Base-by-base conservation (phyloP, 2,113 vertebrate species). In the Sterna hirundo region DNA sequence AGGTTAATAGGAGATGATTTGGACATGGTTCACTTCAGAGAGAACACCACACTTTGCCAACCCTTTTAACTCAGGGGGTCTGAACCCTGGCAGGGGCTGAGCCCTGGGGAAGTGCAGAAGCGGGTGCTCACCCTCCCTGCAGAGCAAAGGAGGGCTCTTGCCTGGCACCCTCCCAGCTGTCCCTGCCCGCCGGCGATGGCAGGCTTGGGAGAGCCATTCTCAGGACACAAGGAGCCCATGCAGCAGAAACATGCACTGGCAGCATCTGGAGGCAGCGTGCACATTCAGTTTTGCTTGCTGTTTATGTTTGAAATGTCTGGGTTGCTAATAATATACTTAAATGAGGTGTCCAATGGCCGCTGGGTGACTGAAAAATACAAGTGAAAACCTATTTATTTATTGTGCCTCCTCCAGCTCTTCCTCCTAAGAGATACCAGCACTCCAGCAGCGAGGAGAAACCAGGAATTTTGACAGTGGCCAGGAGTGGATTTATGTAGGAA, bases 191-290 rank as follows among this genome's bases (percentile, higher is more conserved):
- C 1, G 15, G 57, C 1, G 2, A 54, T 9, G 38, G 34, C 9
- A 3, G 42, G 38, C 40, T 44, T 32, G 23, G 36, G 64, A 86
- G 60, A 87, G 15, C 30, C 2, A 0, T 38, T 84, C 36, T 58
- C 5, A 6, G 87, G 68, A 70, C 9, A 3, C 29, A 16, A 2
- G 0, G 57, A 82, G 30, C 62, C 75, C 66, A 36, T 0, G 0
- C 17, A 22, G 34, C 83, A 77, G 65, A 71, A 80, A 46, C 36
- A 40, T 1, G 6, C 27, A 40, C 34, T 64, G 19, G 54, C 64
- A 65, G 38, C 0, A 0, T 61, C 81, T 38, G 32, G 55, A 86
- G 69, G 49, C 84, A 71, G 65, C 1, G 7, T 15, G 12, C 36
- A 44, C 49, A 40, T 4, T 9, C n/a, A 34, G 26, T 52, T 68